These are phyloP conservation scores for Hyles vespertilio DNA, from an alignment of 1,140 invertebrate species.

Conservation along the genomic window DNA sequence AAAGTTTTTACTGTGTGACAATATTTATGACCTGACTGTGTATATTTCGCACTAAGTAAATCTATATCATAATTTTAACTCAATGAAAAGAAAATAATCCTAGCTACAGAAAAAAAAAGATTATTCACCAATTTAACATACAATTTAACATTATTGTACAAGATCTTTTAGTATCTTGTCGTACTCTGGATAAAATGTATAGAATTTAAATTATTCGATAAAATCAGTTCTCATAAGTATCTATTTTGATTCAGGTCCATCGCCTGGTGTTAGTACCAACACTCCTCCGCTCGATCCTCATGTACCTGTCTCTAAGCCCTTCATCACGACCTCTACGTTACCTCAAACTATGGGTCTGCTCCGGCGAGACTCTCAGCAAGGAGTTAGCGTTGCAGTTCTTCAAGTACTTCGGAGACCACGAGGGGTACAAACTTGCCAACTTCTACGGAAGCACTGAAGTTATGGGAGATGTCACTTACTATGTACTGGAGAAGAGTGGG, in stretches of 20 bases:
- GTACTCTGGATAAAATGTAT: too few relatives aligned
- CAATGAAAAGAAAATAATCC: too few relatives aligned
- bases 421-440: conserved; percentile 82
- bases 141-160: too few relatives aligned
- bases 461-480: conserved; percentile 66
- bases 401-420: conserved; percentile 77
- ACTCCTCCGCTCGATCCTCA: conserved; percentile 84
- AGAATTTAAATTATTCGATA: too few relatives aligned
- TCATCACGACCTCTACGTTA: conserved; percentile 69
- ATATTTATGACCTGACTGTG: too few relatives aligned
- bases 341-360: conserved; percentile 88
- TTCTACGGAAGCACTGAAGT: conserved; percentile 93
- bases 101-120: too few relatives aligned
- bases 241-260: conserved; percentile 76
- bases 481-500: conserved; percentile 66
- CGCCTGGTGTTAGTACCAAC: conserved; percentile 90
- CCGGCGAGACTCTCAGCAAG: conserved; percentile 84
- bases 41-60: too few relatives aligned
- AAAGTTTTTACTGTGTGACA: too few relatives aligned
- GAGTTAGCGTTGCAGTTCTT: conserved; percentile 85
- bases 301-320: conserved; percentile 79
- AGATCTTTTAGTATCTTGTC: too few relatives aligned
- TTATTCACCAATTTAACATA: too few relatives aligned
- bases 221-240: too few relatives aligned
- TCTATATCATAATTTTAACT: too few relatives aligned